Evolutionary conservation across 1,140 invertebrate species (phyloP).

Genomic region (Rhopalosiphum maidis): DNA sequence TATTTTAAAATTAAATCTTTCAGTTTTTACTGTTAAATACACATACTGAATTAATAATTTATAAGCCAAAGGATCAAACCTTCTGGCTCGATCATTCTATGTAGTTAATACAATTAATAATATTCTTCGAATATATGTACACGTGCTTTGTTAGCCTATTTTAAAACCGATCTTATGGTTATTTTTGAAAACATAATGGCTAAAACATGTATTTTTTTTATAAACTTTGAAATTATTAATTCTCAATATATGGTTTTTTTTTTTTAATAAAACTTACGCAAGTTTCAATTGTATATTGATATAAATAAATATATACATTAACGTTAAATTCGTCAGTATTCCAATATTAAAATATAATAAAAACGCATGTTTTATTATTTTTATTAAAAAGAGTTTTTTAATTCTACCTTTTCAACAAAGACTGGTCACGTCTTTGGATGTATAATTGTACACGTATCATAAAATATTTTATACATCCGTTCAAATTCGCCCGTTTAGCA

Average conservation of each 20-base stretch:
- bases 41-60: neutral
- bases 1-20: neutral
- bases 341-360: neutral
- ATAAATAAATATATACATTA: too few species aligned
- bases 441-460: neutral
- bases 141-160: neutral
- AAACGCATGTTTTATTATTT: neutral
- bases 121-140: too few species aligned
- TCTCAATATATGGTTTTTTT: too few species aligned
- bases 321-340: neutral
- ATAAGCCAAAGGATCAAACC: neutral
- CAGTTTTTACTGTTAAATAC: neutral
- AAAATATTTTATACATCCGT: conserved; percentile 4
- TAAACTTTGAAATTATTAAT: neutral
- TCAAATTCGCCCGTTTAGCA: conserved; percentile 7
- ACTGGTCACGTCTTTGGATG: too few species aligned
- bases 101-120: neutral
- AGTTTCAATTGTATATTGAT: too few species aligned
- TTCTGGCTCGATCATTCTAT: neutral
- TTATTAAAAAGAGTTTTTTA: neutral
- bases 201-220: neutral
- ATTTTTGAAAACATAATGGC: neutral
- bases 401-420: neutral
- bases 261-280: too few species aligned
- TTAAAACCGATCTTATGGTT: neutral